Base-by-base conservation (phyloP, 2,113 vertebrate genomes). In the Leptobrachium ailaonicum region DNA sequence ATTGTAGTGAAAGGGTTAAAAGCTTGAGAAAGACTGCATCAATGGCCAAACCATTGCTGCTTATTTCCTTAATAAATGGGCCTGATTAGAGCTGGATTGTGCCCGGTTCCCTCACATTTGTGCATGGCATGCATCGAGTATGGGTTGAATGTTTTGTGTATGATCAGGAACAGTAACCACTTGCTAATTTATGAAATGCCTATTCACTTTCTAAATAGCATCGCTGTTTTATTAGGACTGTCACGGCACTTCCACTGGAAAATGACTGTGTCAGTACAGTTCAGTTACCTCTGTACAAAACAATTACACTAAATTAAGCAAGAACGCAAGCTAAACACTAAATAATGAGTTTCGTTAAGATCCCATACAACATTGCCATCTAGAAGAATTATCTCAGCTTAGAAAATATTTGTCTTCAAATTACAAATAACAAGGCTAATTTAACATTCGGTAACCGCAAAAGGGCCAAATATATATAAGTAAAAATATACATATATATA, bases 341-440 rank as follows among this genome's bases (percentile, higher is more conserved):
- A 80, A 80, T 80, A 80, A 80, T 80, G 71, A 68, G 71, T 80
- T 80, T 80, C 78, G 75, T 80, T 80, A 80, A 9, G 32, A 54
- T 60, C 63, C 73, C 53, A 53, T 56, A 60, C 71, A 80, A 71
- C n/a, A 62, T 47, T 45, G 78, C n/a, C 64, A 32, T 68, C 71
- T 62, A 50, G 53, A 43, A 11, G 74, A 80, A 80, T 80, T 68
- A 68, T 50, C 44, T 60, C 63, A 6, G 42, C 8, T 74, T 74
- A 74, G 74, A 73, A 58, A 41, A 45, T 74, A 80, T 75, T 80
- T 80, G 79, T 80, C 50, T 64, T 50, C 79, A 80, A 80, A 80
- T 80, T 80, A 75, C 60, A 44, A 54, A 44, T 80, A 73, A 74
- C 71, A 58, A 66, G 50, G 47, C 41, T 1, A 47, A 63, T 80